These are phyloP conservation scores for Lateolabrax maculatus DNA, from an alignment of 2,797 vertebrate species.

Conservation along the genomic window DNA sequence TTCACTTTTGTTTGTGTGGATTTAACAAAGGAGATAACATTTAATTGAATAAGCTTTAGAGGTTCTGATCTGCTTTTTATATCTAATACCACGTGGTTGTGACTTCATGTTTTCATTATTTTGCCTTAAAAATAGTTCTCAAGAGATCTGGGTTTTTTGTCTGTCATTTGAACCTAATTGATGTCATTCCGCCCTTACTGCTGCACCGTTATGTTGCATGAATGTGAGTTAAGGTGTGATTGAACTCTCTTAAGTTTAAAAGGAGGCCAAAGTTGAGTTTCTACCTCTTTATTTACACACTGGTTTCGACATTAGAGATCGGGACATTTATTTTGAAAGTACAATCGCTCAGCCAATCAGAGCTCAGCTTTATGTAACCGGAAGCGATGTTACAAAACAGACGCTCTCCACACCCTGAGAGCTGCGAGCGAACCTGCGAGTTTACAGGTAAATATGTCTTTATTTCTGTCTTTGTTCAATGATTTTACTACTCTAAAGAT, in stretches of 20 bases:
- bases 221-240: no score
- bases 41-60: no score
- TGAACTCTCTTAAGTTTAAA: no score
- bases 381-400: conserved; percentile 50
- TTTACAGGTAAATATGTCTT: conserved; percentile 19
- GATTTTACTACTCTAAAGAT: background rate
- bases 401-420: background rate
- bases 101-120: background rate
- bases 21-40: no score
- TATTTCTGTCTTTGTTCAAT: accelerated
- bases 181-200: no score
- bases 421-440: accelerated
- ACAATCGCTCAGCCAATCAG: conserved; percentile 54
- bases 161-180: background rate
- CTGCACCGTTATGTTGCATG: background rate
- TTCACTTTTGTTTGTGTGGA: no score
- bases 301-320: accelerated
- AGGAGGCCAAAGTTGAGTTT: background rate
- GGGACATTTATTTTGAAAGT: conserved; percentile 62
- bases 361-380: conserved; percentile 30
- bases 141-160: no score
- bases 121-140: background rate
- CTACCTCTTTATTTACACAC: background rate
- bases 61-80: no score
- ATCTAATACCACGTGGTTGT: background rate